Evolutionary conservation across 2,113 vertebrate species (phyloP).

Genomic region (Labrus mixtus): DNA sequence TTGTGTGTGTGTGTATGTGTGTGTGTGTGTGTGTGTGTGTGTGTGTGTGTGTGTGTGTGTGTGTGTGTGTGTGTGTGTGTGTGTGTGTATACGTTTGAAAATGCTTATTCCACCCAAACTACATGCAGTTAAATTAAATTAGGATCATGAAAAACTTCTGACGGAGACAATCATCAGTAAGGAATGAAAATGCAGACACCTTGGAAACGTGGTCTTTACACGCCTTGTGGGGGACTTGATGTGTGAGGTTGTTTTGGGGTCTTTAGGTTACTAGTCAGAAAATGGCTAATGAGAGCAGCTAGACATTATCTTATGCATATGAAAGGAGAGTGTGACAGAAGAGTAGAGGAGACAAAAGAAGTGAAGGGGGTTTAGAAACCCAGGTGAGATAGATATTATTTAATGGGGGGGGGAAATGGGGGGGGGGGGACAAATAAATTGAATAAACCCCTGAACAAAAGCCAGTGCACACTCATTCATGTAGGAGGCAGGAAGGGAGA

Average conservation of each 20-base stretch:
- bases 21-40: too few relatives aligned
- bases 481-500: constrained; percentile 37
- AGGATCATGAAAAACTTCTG: background rate
- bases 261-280: constrained; percentile 14
- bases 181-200: constrained; percentile 8
- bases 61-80: too few relatives aligned
- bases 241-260: constrained; percentile 22
- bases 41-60: too few relatives aligned
- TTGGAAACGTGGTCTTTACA: background rate
- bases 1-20: too few relatives aligned
- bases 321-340: constrained; percentile 8
- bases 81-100: too few relatives aligned
- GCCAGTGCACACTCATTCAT: constrained; percentile 35
- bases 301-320: constrained; percentile 20
- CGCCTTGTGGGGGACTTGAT: background rate
- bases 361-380: constrained; percentile 21
- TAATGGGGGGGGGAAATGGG: constrained; percentile 45
- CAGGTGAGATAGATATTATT: constrained; percentile 51
- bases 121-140: too few relatives aligned
- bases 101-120: too few relatives aligned
- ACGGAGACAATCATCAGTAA: constrained; percentile 8
- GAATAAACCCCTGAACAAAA: constrained; percentile 61
- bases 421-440: constrained; percentile 52
- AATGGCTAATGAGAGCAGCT: constrained; percentile 23
- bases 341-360: background rate